Evolutionary conservation across 1,140 invertebrate species (phyloP).

Genomic region (Calliopsis andreniformis): DNA sequence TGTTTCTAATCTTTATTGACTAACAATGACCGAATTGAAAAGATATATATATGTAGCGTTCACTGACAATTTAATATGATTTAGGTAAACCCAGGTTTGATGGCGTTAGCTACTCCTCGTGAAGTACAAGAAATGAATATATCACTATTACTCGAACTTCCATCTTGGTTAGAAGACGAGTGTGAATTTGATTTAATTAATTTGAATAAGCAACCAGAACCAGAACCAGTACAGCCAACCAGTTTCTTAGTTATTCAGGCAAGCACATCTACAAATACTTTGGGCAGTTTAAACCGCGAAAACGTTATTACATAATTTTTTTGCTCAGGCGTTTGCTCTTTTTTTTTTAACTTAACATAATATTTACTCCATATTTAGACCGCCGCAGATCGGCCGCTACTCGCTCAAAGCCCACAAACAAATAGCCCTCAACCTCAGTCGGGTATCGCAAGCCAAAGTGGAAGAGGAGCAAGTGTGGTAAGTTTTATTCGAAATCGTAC

Average conservation of each 20-base stretch:
- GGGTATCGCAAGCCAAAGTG: conserved; percentile 90
- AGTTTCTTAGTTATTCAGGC: conserved; percentile 96
- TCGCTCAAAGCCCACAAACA: conserved; percentile 79
- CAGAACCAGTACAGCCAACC: conserved; percentile 86
- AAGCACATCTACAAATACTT: conserved; percentile 1
- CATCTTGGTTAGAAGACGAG: conserved; percentile 96
- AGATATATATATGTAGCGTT: neutral
- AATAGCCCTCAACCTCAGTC: conserved; percentile 85
- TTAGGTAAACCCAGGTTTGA: conserved; percentile 89
- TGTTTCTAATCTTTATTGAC: neutral
- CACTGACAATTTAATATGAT: conserved; percentile 1
- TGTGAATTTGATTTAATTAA: conserved; percentile 97
- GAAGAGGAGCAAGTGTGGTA: conserved; percentile 93
- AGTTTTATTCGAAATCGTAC: conserved; percentile 70
- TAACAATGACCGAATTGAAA: no score
- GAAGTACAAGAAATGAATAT: conserved; percentile 99
- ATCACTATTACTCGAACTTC: conserved; percentile 91
- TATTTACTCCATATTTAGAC: conserved; percentile 74
- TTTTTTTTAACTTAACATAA: conserved; percentile 6
- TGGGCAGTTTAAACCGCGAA: neutral
- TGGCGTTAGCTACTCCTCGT: conserved; percentile 96
- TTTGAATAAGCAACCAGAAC: conserved; percentile 89
- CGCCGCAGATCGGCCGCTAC: conserved; percentile 86
- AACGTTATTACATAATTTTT: no score
- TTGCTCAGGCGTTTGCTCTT: no score